Percentiles rank a stretch among this genome's conserved stretches.
Conservation (phyloP, 2,113 vertebrate species). For the Xerus inauris region DNA sequence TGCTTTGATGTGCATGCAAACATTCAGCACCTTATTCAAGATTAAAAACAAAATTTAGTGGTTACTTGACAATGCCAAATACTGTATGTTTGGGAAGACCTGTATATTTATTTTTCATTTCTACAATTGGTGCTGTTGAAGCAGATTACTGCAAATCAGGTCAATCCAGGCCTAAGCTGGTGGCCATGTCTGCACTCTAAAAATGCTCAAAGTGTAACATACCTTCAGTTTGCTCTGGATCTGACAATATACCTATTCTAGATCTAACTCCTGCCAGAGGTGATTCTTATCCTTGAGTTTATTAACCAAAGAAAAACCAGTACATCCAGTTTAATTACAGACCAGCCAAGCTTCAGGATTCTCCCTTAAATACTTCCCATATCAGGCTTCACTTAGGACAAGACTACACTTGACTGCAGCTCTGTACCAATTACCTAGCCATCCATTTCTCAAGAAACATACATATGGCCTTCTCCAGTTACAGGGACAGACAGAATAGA, state of each 20-base stretch:
- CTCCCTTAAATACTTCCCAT: background rate
- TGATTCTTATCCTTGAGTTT: background rate
- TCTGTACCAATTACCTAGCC: background rate
- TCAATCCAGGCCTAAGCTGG: background rate
- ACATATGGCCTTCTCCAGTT: background rate
- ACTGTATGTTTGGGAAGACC: background rate
- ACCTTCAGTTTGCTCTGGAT: background rate
- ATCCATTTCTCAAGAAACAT: background rate
- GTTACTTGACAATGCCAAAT: background rate
- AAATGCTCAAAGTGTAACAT: conserved; percentile 14
- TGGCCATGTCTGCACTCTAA: background rate
- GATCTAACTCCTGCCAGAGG: background rate
- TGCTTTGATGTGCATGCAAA: background rate
- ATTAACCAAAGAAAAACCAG: conserved; percentile 41
- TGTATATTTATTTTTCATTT: background rate
- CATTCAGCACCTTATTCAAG: background rate
- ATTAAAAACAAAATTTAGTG: background rate
- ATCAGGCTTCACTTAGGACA: background rate
- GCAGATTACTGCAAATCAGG: background rate
- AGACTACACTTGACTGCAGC: background rate
- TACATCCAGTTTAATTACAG: conserved; percentile 1
- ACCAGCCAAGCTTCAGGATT: background rate
- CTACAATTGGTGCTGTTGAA: background rate
- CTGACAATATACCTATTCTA: background rate
- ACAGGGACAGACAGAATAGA: background rate